phyloP scores from a whole-genome alignment of 1,140 invertebrate genomes.

The Cydia strobilella region DNA sequence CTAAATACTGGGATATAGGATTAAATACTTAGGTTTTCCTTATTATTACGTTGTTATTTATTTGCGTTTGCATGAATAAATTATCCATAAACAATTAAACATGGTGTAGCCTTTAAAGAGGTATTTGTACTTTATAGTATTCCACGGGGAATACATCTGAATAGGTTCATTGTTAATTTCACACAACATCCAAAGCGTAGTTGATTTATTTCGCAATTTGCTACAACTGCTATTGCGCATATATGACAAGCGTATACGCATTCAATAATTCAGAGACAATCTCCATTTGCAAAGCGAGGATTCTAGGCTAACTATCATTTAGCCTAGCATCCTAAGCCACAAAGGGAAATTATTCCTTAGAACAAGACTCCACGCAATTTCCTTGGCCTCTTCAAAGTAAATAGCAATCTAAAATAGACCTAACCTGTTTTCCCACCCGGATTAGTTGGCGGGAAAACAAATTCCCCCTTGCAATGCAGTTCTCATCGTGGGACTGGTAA shows the following conservation, averaged over 20 bases:
- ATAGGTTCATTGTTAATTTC: too few species aligned
- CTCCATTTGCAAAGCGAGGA: neutral
- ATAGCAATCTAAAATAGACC: conserved; percentile 14
- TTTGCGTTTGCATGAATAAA: too few species aligned
- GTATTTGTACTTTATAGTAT: too few species aligned
- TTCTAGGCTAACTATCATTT: conserved; percentile 14
- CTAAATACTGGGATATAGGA: too few species aligned
- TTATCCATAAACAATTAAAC: too few species aligned
- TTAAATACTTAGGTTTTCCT: too few species aligned
- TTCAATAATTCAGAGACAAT: conserved; percentile 8
- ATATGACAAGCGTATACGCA: neutral
- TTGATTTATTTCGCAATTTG: neutral
- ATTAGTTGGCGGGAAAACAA: neutral
- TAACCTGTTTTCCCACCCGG: neutral
- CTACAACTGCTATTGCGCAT: neutral
- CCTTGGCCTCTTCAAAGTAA: conserved; percentile 9
- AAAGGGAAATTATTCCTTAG: conserved; percentile 20
- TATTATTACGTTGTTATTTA: too few species aligned
- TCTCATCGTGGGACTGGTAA: neutral
- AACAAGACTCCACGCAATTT: conserved; percentile 7
- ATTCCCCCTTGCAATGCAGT: neutral
- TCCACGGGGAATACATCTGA: too few species aligned
- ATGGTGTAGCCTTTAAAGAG: too few species aligned
- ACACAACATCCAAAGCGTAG: neutral
- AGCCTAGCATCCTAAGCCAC: neutral